phyloP scores from a whole-genome alignment of 2,888 invertebrate species.

The Cartodere bifasciata region DNA sequence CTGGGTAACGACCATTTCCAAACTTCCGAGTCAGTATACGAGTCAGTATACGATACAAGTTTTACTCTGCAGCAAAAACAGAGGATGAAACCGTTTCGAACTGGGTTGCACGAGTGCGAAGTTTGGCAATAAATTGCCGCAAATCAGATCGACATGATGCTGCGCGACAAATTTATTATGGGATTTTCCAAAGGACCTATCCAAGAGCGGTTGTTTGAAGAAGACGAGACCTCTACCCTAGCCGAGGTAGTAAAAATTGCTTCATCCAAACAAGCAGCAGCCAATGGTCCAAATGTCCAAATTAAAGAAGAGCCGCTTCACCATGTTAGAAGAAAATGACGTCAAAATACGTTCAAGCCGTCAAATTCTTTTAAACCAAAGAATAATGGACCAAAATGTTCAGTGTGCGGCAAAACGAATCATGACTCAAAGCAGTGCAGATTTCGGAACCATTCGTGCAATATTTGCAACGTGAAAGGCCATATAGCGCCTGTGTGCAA shows the following conservation, averaged over 20 bases:
- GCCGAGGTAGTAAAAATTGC: slow-evolving; percentile 1
- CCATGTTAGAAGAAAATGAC: too few species aligned
- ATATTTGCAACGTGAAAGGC: too few species aligned
- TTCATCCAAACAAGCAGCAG: neutral
- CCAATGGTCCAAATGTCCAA: too few species aligned
- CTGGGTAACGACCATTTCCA: slow-evolving; percentile 15
- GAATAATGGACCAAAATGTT: too few species aligned
- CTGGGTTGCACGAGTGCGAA: slow-evolving; percentile 17
- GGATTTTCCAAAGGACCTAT: slow-evolving; percentile 14
- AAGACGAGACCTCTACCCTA: slow-evolving; percentile 5
- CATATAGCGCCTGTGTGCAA: too few species aligned
- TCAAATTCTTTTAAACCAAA: too few species aligned
- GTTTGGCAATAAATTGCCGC: slow-evolving; percentile 16
- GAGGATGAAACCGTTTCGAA: slow-evolving; percentile 13
- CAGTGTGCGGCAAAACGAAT: too few species aligned
- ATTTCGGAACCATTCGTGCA: too few species aligned
- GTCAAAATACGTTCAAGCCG: too few species aligned
- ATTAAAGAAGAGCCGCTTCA: too few species aligned
- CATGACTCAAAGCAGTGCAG: too few species aligned
- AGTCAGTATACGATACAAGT: slow-evolving; percentile 14
- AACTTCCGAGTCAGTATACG: slow-evolving; percentile 8
- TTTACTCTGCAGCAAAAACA: slow-evolving; percentile 14
- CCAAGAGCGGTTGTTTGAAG: slow-evolving; percentile 14
- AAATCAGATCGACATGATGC: slow-evolving; percentile 8
- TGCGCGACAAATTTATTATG: slow-evolving; percentile 17